phyloP scores from a whole-genome alignment of 2,797 vertebrate genomes.

The Rhabdomys pumilio region DNA sequence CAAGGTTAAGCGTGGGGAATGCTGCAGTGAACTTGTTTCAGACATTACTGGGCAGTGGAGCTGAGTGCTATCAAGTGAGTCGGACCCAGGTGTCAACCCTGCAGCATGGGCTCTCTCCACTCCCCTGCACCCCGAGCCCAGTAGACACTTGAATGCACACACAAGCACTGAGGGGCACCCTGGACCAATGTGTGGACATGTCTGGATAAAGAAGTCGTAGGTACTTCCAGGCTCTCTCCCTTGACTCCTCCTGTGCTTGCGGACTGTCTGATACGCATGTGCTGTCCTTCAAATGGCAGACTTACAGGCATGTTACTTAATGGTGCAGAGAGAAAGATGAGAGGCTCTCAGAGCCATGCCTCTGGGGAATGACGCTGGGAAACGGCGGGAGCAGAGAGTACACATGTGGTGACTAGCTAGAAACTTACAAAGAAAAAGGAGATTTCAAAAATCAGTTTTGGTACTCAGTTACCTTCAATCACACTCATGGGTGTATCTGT shows the following conservation, averaged over 20 bases:
- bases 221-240: neutral
- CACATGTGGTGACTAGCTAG: neutral
- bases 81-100: too few species aligned
- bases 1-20: too few species aligned
- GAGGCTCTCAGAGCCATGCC: neutral
- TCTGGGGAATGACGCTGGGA: too few species aligned
- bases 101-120: neutral
- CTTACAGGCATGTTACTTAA: neutral
- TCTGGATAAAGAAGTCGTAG: neutral
- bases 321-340: neutral
- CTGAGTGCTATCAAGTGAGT: neutral
- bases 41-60: neutral
- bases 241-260: neutral
- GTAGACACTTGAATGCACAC: rapidly evolving
- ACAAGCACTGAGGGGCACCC: neutral
- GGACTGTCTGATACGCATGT: too few species aligned
- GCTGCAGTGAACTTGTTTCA: neutral
- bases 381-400: neutral
- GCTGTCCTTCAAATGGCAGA: neutral
- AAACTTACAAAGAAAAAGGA: neutral
- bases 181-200: neutral
- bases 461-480: neutral
- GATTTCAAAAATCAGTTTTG: neutral
- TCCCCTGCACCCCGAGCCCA: neutral
- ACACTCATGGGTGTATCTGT: neutral